Evolutionary conservation across 2,113 vertebrate genomes (phyloP).

Genomic region (Cyanoramphus novaezelandiae): DNA sequence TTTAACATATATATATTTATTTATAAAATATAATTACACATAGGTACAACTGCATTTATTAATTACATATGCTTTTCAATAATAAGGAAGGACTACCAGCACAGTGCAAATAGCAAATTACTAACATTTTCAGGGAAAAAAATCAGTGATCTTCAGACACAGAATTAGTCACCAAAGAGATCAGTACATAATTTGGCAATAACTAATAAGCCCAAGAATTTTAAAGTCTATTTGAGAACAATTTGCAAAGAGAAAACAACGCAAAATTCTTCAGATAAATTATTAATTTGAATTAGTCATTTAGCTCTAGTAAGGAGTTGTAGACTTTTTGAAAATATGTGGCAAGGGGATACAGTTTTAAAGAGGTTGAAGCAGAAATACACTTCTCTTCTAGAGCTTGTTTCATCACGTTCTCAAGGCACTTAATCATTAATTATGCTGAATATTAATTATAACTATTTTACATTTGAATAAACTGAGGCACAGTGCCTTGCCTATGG

Average conservation of each 20-base stretch:
- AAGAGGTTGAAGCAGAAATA: slow-evolving; percentile 63
- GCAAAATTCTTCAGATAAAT: slow-evolving; percentile 74
- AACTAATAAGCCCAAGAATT: slow-evolving; percentile 59
- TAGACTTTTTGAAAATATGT: slow-evolving; percentile 73
- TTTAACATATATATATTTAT: slow-evolving; percentile 25
- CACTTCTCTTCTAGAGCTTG: slow-evolving; percentile 39
- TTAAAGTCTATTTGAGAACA: slow-evolving; percentile 71
- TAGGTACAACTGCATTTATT: neutral
- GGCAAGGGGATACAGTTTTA: slow-evolving; percentile 65
- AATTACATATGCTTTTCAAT: slow-evolving; percentile 3
- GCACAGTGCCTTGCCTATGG: slow-evolving; percentile 24
- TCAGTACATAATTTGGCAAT: slow-evolving; percentile 51
- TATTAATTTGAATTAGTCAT: slow-evolving; percentile 74
- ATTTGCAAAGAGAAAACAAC: slow-evolving; percentile 75
- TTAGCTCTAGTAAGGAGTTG: slow-evolving; percentile 64
- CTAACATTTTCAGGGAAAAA: slow-evolving; percentile 14
- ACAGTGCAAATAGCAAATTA: slow-evolving; percentile 25
- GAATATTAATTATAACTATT: slow-evolving; percentile 68
- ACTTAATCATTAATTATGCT: slow-evolving; percentile 63
- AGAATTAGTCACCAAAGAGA: slow-evolving; percentile 38
- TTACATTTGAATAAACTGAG: slow-evolving; percentile 65
- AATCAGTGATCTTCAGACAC: neutral
- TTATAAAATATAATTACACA: slow-evolving; percentile 36
- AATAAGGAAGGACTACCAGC: neutral
- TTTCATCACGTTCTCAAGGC: slow-evolving; percentile 71